These are phyloP conservation scores for Parasteatoda lunata DNA, from an alignment of 2,888 invertebrate genomes.

Conservation along the genomic window DNA sequence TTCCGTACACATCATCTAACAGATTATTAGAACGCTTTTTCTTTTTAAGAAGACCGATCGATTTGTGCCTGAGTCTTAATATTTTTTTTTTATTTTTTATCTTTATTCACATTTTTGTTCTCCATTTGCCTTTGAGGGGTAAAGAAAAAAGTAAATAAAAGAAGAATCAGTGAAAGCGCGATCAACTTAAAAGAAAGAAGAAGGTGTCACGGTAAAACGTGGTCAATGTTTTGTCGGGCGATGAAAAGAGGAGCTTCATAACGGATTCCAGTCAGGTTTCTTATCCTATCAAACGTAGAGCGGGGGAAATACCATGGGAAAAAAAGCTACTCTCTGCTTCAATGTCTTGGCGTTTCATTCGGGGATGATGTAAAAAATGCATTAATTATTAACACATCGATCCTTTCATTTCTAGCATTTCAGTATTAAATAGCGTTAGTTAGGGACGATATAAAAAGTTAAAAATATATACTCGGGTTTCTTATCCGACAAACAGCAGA, in stretches of 20 bases:
- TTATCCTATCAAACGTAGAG: slow-evolving; percentile 35
- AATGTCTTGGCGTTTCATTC: neutral
- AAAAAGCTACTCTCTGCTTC: slow-evolving; percentile 31
- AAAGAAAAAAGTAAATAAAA: neutral
- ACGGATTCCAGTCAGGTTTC: slow-evolving; percentile 51
- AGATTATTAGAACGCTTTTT: slow-evolving; percentile 32
- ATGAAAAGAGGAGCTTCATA: slow-evolving; percentile 39
- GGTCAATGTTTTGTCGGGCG: slow-evolving; percentile 47
- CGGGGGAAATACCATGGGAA: slow-evolving; percentile 36
- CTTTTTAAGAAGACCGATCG: slow-evolving; percentile 14
- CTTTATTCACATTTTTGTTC: slow-evolving; percentile 8
- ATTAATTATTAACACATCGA: no score
- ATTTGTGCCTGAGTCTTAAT: slow-evolving; percentile 19
- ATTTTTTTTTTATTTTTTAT: slow-evolving; percentile 18
- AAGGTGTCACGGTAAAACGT: slow-evolving; percentile 55
- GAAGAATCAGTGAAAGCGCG: slow-evolving; percentile 31
- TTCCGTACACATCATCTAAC: slow-evolving; percentile 10
- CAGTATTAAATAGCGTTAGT: no score
- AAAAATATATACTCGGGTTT: slow-evolving; percentile 19
- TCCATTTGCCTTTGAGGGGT: neutral
- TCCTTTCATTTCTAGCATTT: no score
- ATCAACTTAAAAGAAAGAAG: slow-evolving; percentile 16
- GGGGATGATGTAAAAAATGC: no score
- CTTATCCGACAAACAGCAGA: slow-evolving; percentile 28
- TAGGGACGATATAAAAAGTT: no score